Base-by-base conservation (phyloP, 1,140 invertebrate genomes). In the Drosophila ohnishii region DNA sequence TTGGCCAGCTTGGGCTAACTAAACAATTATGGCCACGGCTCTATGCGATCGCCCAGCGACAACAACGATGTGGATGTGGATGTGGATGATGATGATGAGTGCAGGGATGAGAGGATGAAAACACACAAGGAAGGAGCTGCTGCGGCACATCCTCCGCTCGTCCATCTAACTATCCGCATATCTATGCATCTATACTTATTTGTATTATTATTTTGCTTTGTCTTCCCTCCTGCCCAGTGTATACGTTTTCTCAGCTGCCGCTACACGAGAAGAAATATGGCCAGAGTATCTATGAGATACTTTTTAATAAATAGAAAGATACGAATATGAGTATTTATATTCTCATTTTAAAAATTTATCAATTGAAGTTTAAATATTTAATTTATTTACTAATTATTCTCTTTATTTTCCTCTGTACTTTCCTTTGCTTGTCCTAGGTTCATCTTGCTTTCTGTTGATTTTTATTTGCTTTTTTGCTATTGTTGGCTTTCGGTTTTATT, bases 141-240 rank as follows among this genome's bases (percentile, higher is more conserved):
- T 47, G 44, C 22, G 10, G 59, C 67, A 66, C 74, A 63, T 67
- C 64, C 75, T 84, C 64, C 59, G 63, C 76, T 85, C 65, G 69
- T 79, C 53, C 79, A 86, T 86, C 83, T 87, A 86, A 86, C 83
- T 87, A 86, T 79, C 67, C 79, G 75, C 79, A 64, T 87, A 86
- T 86, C 83, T 86, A 86, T 86, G 83, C 83, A 86, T 86, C 83
- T 87, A 79, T 86, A 87, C 79, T 86, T 86, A 86, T 86, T 86
- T 86, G 83, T 86, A 86, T 86, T 86, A 86, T 86, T 86, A 86
- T 86, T 86, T 83, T 88, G 58, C 79, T 65, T 87, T 83, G 83
- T 88, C 80, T 83, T 72, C 62, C 44, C 47, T 56, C 44, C 14
- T 13, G 37, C 30, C 40, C 48, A 19, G 75, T 39, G 75, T 45